These are phyloP conservation scores for Leptinotarsa tumamoca DNA, from an alignment of 2,888 invertebrate genomes.

Conservation along the genomic window DNA sequence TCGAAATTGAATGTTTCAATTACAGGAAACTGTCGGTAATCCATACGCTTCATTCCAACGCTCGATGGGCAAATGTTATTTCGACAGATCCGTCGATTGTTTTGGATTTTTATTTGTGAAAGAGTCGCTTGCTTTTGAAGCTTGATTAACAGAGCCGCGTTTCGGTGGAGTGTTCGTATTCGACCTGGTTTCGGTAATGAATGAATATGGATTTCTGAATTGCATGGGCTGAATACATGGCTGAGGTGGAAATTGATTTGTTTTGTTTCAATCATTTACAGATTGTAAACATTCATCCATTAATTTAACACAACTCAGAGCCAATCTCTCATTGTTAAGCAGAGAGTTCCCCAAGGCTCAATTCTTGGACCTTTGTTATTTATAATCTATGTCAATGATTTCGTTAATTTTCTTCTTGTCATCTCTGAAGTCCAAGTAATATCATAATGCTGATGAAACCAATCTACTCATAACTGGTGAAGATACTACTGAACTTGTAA, in stretches of 20 bases:
- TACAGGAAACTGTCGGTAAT: conserved; percentile 47
- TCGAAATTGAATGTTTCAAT: conserved; percentile 50
- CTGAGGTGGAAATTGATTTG: background rate
- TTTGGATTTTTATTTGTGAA: conserved; percentile 28
- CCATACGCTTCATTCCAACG: conserved; percentile 32
- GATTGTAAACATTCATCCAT: too few relatives aligned
- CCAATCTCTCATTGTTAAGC: too few relatives aligned
- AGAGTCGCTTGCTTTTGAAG: conserved; percentile 19
- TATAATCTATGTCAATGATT: too few relatives aligned
- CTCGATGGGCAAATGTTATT: conserved; percentile 40
- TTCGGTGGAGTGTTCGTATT: background rate
- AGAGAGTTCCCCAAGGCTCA: too few relatives aligned
- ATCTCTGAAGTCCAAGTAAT: too few relatives aligned
- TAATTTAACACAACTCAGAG: too few relatives aligned
- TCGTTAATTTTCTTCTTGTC: too few relatives aligned
- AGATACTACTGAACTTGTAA: too few relatives aligned
- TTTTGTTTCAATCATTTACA: too few relatives aligned
- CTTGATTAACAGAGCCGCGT: conserved; percentile 25
- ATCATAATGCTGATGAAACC: too few relatives aligned
- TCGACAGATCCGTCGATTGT: conserved; percentile 49
- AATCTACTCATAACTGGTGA: too few relatives aligned
- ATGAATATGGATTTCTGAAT: conserved; percentile 9
- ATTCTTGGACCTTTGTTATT: too few relatives aligned
- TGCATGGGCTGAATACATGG: background rate
- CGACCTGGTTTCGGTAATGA: conserved; percentile 16